Percentiles rank a stretch among this genome's conserved stretches.
These are phyloP conservation scores for Delphinus delphis DNA, from an alignment of 2,113 vertebrate species.

Conservation along the genomic window DNA sequence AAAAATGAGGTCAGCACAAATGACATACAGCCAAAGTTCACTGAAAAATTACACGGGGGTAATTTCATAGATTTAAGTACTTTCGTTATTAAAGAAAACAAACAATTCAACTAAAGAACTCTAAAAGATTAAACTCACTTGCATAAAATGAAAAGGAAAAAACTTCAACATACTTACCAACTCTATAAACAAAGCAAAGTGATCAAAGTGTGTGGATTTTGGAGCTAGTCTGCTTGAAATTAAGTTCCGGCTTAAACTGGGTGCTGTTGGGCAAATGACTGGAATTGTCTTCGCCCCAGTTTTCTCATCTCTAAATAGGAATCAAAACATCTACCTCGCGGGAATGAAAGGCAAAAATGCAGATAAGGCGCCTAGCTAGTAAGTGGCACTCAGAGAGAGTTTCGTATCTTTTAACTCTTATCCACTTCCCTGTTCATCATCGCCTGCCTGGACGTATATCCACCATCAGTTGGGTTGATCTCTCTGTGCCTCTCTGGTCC, in stretches of 20 bases:
- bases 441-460: neutral
- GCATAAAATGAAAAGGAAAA: neutral
- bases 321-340: neutral
- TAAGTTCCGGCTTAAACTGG: neutral
- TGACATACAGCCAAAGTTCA: neutral
- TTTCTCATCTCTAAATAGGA: neutral
- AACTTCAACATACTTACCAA: neutral
- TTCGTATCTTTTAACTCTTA: neutral
- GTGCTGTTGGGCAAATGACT: neutral
- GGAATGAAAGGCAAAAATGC: neutral
- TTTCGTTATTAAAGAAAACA: slow-evolving; percentile 35
- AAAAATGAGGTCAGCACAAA: neutral
- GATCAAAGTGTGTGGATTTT: neutral
- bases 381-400: no score
- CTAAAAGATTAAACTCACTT: neutral
- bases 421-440: fast-evolving
- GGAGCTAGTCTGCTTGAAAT: neutral
- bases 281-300: neutral
- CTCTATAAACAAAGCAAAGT: neutral
- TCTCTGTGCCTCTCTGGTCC: neutral
- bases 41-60: neutral
- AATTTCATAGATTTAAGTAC: neutral
- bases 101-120: neutral
- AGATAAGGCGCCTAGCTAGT: neutral
- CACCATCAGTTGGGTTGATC: neutral